These are phyloP conservation scores for Cacoxenus indagator DNA, from an alignment of 2,888 invertebrate genomes.

Conservation along the genomic window DNA sequence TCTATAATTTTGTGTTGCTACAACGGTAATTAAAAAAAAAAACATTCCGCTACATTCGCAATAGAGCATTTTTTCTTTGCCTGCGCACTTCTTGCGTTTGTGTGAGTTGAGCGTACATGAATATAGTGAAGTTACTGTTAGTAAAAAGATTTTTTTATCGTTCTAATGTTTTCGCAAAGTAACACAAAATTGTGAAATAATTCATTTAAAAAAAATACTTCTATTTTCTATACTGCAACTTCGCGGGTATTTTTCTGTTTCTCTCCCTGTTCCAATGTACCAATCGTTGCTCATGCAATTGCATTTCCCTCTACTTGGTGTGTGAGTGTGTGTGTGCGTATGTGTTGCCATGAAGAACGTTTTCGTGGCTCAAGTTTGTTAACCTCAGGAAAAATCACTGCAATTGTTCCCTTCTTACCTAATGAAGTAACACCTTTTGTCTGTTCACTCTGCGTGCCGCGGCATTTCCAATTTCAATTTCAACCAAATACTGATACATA, in stretches of 20 bases:
- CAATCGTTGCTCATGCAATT: neutral
- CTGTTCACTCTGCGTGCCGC: neutral
- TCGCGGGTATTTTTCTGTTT: too few species aligned
- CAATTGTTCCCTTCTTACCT: neutral
- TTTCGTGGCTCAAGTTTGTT: constrained; percentile 31
- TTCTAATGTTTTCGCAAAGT: too few species aligned
- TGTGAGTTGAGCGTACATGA: neutral
- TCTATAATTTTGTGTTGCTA: too few species aligned
- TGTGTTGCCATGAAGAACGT: constrained; percentile 36
- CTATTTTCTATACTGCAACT: too few species aligned
- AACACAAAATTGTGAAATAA: too few species aligned
- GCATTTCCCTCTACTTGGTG: constrained; percentile 11
- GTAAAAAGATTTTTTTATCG: too few species aligned
- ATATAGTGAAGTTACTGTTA: too few species aligned
- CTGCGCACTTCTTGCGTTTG: neutral
- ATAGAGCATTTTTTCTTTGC: neutral
- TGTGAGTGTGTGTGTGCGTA: constrained; percentile 1
- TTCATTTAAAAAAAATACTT: too few species aligned
- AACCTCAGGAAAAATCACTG: constrained; percentile 1
- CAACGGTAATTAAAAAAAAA: neutral
- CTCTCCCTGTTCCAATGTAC: constrained; percentile 9
- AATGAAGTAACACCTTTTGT: neutral
- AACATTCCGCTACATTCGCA: neutral
- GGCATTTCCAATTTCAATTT: neutral
- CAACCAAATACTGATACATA: neutral